phyloP scores from a whole-genome alignment of 2,113 vertebrate genomes.

The Girardinichthys multiradiatus region DNA sequence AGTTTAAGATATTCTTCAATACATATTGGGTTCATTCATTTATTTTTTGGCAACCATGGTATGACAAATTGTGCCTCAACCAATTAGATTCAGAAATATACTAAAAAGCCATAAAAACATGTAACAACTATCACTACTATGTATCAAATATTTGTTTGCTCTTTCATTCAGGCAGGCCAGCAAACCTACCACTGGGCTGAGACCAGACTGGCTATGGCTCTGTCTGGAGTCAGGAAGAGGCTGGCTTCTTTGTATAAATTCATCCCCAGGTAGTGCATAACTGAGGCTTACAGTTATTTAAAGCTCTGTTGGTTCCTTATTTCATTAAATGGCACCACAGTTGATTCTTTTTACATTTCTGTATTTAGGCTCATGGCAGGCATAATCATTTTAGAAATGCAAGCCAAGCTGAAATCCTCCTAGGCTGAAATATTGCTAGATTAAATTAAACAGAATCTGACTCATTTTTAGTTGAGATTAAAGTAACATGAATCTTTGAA shows the following conservation, averaged over 20 bases:
- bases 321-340: neutral
- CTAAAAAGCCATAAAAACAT: neutral
- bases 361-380: neutral
- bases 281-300: constrained; percentile 12
- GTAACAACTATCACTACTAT: no score
- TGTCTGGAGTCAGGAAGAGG: constrained; percentile 73
- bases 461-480: no score
- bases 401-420: no score
- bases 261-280: constrained; percentile 64
- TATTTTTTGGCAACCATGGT: no score
- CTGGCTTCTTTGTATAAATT: constrained; percentile 75
- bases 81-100: no score
- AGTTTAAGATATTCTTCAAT: no score
- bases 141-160: neutral
- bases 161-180: constrained; percentile 70
- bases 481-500: no score
- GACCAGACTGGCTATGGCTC: constrained; percentile 61
- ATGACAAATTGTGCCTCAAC: no score
- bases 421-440: no score
- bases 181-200: constrained; percentile 78
- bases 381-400: no score
- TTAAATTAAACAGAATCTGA: no score
- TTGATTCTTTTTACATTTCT: accelerated
- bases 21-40: no score
- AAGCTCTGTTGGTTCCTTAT: neutral